Evolutionary conservation across 2,888 invertebrate genomes (phyloP).

Genomic region (Meiosimyza decipiens): DNA sequence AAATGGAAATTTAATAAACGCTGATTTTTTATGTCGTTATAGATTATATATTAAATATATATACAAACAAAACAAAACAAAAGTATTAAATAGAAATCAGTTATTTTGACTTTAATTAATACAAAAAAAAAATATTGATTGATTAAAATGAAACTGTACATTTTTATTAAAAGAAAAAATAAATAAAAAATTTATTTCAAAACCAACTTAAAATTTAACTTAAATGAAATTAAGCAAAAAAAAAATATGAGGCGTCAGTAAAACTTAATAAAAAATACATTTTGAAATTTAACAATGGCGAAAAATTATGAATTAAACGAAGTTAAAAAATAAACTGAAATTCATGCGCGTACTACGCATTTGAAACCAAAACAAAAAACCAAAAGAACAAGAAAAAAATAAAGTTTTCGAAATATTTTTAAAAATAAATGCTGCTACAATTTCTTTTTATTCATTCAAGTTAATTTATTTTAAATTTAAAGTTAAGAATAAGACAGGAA

Average conservation of each 20-base stretch:
- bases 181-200: constrained; percentile 42
- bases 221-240: constrained; percentile 28
- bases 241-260: constrained; percentile 1
- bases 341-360: constrained; percentile 23
- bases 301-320: constrained; percentile 11
- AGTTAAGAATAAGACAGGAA: too few species aligned
- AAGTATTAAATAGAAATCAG: constrained; percentile 47
- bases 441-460: too few species aligned
- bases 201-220: constrained; percentile 34
- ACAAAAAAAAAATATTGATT: constrained; percentile 46
- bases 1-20: constrained; percentile 50
- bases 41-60: constrained; percentile 55
- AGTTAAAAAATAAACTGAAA: constrained; percentile 19
- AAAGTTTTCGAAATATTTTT: constrained; percentile 50
- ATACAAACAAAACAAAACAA: constrained; percentile 48
- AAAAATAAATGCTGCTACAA: constrained; percentile 36
- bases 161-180: constrained; percentile 45
- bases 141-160: constrained; percentile 44
- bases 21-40: constrained; percentile 65
- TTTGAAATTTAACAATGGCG: constrained; percentile 24
- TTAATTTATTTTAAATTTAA: too few species aligned
- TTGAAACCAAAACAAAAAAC: constrained; percentile 23
- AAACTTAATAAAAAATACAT: constrained; percentile 4
- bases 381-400: constrained; percentile 32
- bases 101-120: constrained; percentile 59